Base-by-base conservation (phyloP, 2,888 invertebrate genomes). In the Liposcelis brunnea region DNA sequence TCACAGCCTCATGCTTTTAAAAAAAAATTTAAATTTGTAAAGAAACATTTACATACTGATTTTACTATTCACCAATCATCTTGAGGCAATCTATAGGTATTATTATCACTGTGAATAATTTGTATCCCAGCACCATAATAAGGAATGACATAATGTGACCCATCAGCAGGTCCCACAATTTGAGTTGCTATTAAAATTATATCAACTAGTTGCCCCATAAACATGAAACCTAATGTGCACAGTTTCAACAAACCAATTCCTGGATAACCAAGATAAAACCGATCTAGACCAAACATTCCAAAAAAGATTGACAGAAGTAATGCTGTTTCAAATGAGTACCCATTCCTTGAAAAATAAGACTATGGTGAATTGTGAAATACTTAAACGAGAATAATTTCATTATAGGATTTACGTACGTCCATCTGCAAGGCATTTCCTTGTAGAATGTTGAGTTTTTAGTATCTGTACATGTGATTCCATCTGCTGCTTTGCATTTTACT, bases 241-340 rank as follows among this genome's bases (percentile, higher is more conserved):
- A 97, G 74, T 63, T 98, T 97, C 19, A 94, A 76, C 49, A 95
- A 65, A 1, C 95, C 97, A 52, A 97, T 76, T 1, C 91, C 95
- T 44, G 91, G 93, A 62, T 97, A 97, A 26, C 98, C 98, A n/a
- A 98, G 70, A 60, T 98, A 98, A 65, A 98, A 95, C 49, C 98
- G 71, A 61, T 98, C 98, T 18, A 89, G 72, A 14, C 98, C 98
- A 67, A 98, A 90, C 87, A 95, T 93, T 21, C 98, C 98, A 47
- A 97, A 69, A 61, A 98, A 98, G 43, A 98, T 84, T 0, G 97
- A 97, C 3, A 98, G 68, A 31, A 97, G 65, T 37, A 98, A 66
- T 0, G 97, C 82, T 45, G 87, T 86, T 61, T 94, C 91, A 59
- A 91, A 80, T 2, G 84, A 83, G 60, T 93, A 90, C 15, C 93